phyloP scores from a whole-genome alignment of 1,140 invertebrate species.

The Amphibalanus amphitrite region DNA sequence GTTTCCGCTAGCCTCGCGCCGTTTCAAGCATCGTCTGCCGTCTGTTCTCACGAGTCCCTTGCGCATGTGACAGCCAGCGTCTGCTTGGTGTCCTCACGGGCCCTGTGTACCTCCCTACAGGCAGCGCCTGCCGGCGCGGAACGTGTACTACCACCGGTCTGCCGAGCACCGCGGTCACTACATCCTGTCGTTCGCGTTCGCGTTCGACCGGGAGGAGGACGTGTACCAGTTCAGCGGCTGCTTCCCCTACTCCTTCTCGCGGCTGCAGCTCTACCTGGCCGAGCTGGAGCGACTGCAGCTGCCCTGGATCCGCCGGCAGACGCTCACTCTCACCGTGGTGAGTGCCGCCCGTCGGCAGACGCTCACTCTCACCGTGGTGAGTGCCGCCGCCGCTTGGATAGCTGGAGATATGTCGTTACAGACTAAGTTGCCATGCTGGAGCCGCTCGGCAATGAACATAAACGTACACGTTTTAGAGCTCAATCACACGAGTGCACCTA shows the following conservation, averaged over 20 bases:
- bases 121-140: slow-evolving; percentile 60
- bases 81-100: too few species aligned
- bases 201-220: slow-evolving; percentile 79
- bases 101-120: slow-evolving; percentile 30
- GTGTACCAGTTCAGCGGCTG: slow-evolving; percentile 84
- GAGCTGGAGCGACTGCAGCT: slow-evolving; percentile 45
- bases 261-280: slow-evolving; percentile 66
- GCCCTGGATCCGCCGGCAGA: slow-evolving; percentile 43
- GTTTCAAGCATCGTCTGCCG: too few species aligned
- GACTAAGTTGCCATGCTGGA: background rate
- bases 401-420: too few species aligned
- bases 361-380: slow-evolving; percentile 59
- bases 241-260: slow-evolving; percentile 85
- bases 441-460: too few species aligned
- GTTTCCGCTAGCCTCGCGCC: too few species aligned
- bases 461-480: too few species aligned
- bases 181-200: slow-evolving; percentile 82
- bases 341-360: too few species aligned
- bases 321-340: slow-evolving; percentile 45
- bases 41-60: too few species aligned
- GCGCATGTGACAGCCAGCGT: too few species aligned
- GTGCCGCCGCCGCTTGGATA: slow-evolving; percentile 16
- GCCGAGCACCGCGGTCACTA: slow-evolving; percentile 76
- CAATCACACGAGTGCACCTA: too few species aligned
- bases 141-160: slow-evolving; percentile 88